Evolutionary conservation across 2,113 vertebrate species (phyloP), one percentile per base, ranked within the genome.

Genomic region (Phrynosoma blainvillii): DNA sequence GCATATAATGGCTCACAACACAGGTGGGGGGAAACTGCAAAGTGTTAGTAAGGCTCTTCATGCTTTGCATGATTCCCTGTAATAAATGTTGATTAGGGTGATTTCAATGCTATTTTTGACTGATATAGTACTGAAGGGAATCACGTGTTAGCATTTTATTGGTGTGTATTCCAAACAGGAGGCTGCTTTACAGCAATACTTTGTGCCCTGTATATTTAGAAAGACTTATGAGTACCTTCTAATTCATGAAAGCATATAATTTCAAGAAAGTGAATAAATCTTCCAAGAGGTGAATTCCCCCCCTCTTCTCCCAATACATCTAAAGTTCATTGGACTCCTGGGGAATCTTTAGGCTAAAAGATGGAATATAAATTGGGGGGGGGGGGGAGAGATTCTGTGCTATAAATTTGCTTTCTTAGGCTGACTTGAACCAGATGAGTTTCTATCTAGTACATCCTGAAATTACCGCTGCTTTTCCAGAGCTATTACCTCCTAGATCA

Each of bases 401-500:
- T 70, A 87, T 0, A 42, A 52, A 32, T 87, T 86, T 68, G n/a
- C 23, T 78, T 84, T 88, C 75, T 82, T 59, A 78, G 87, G 32
- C 36, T 9, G 42, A 21, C 13, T 36, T 78, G 77, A 74, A 86
- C 7, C 86, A 36, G 74, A 52, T 78, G 70, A 87, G 36, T 0
- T 36, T 4, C 8, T 11, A 1, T 84, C 12, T 79, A 40, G 20
- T 47, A 82, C 5, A 77, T 65, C 71, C 11, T n/a, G 56, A 25
- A 23, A 77, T 80, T 74, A 66, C 47, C 21, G 54, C 25, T 73
- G 88, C 9, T 59, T 4, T 9, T 32, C 78, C 85, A 1, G n/a
- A 71, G 20, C 1, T 87, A 68, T 90, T 92, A 40, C 5, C 89
- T 47, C 86, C 56, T 91, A 65, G 5, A 84, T 42, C 27, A 79